Evolutionary conservation across 2,888 invertebrate species (phyloP).

Genomic region (Molanna angustata): DNA sequence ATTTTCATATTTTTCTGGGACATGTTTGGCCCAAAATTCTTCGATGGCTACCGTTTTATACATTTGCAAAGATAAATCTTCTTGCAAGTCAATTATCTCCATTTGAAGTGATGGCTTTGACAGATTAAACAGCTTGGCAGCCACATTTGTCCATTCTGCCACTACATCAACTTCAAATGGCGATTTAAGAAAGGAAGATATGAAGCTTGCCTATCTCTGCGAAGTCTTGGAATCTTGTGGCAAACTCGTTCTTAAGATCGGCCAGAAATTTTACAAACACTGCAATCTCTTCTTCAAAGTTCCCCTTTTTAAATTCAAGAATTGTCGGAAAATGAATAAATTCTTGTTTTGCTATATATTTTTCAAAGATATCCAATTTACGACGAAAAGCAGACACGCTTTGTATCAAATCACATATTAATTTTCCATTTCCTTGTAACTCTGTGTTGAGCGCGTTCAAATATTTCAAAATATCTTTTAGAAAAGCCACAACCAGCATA

Average conservation of each 20-base stretch:
- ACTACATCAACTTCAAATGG: constrained; percentile 36
- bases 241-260: no score
- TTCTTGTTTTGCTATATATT: neutral
- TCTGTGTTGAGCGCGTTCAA: neutral
- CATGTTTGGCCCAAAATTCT: constrained; percentile 13
- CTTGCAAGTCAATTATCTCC: no score
- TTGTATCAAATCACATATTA: neutral
- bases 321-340: constrained; percentile 35
- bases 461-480: neutral
- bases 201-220: constrained; percentile 34
- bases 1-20: constrained; percentile 30
- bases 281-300: constrained; percentile 36
- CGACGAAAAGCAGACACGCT: neutral
- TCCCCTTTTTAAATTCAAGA: constrained; percentile 35
- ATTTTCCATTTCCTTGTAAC: neutral
- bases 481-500: neutral
- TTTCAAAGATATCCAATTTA: neutral
- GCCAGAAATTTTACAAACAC: constrained; percentile 34
- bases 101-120: constrained; percentile 34
- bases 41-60: constrained; percentile 32
- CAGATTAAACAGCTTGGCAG: constrained; percentile 36
- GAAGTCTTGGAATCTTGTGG: no score
- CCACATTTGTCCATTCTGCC: constrained; percentile 33
- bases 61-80: constrained; percentile 32
- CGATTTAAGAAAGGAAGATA: no score